These are phyloP conservation scores for Eurystomus gularis DNA, from an alignment of 2,113 vertebrate species.

Conservation along the genomic window DNA sequence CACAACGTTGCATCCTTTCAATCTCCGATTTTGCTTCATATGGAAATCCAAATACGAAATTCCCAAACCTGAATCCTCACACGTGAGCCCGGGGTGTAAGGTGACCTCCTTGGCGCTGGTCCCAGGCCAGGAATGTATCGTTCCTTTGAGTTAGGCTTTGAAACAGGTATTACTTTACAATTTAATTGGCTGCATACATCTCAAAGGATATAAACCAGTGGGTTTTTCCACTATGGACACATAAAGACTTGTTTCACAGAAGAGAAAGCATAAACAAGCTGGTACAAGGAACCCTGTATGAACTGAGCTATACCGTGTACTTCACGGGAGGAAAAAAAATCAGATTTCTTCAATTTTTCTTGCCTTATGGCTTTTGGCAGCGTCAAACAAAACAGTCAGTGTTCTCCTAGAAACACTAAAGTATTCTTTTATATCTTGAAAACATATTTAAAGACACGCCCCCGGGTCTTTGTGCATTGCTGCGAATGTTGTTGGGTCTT, in stretches of 20 bases:
- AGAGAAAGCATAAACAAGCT: constrained; percentile 66
- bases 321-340: not conserved
- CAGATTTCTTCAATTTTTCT: not conserved
- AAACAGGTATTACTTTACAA: constrained; percentile 69
- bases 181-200: constrained; percentile 74
- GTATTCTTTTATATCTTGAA: constrained; percentile 25
- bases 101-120: constrained; percentile 51
- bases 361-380: constrained; percentile 68
- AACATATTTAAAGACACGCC: not conserved
- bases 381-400: constrained; percentile 64
- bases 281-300: constrained; percentile 73
- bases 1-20: not conserved
- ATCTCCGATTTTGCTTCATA: not conserved
- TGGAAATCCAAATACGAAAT: not conserved
- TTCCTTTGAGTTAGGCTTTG: constrained; percentile 65
- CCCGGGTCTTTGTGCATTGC: not conserved
- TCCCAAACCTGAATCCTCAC: not conserved
- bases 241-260: constrained; percentile 73
- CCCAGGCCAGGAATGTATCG: constrained; percentile 53
- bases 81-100: not conserved
- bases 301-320: constrained; percentile 51
- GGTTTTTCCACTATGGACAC: constrained; percentile 63
- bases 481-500: not conserved
- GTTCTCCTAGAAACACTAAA: constrained; percentile 58
- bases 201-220: constrained; percentile 66